These are phyloP conservation scores for Phrynocephalus forsythii DNA, from an alignment of 2,797 vertebrate genomes.

Conservation along the genomic window DNA sequence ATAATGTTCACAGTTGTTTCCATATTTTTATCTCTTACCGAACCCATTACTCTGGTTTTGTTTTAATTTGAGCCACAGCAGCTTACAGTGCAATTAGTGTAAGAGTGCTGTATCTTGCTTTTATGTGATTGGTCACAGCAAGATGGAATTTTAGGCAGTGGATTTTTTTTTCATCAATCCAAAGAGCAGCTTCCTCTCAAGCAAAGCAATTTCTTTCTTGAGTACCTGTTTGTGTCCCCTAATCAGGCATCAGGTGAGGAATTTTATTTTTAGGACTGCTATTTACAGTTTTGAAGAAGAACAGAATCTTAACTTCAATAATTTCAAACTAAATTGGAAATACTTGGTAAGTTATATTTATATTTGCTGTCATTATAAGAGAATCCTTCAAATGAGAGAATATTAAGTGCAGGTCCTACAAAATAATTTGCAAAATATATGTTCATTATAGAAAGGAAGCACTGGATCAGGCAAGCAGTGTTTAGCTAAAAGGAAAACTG, in stretches of 20 bases:
- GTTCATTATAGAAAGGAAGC: neutral
- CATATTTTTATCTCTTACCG: neutral
- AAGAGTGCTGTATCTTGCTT: conserved; percentile 7
- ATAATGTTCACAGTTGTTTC: neutral
- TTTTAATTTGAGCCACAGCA: neutral
- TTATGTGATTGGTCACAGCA: conserved; percentile 7
- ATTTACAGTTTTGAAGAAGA: conserved; percentile 28
- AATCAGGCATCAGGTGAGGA: neutral
- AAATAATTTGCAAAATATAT: conserved; percentile 6
- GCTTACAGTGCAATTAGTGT: conserved; percentile 4
- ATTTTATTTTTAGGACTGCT: conserved; percentile 15
- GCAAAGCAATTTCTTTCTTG: neutral
- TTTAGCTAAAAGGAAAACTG: neutral
- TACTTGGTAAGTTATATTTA: conserved; percentile 7
- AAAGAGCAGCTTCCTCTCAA: neutral
- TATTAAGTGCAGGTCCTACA: neutral
- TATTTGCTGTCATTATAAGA: neutral
- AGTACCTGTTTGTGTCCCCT: neutral
- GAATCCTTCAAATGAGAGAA: neutral
- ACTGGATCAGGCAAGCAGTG: neutral
- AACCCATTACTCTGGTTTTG: neutral
- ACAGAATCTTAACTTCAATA: neutral
- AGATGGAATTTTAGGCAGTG: fast-evolving
- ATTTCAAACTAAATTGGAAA: neutral
- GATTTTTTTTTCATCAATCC: conserved; percentile 9